Conservation (phyloP, 1,140 invertebrate species). For the Pseudomyrmex gracilis region DNA sequence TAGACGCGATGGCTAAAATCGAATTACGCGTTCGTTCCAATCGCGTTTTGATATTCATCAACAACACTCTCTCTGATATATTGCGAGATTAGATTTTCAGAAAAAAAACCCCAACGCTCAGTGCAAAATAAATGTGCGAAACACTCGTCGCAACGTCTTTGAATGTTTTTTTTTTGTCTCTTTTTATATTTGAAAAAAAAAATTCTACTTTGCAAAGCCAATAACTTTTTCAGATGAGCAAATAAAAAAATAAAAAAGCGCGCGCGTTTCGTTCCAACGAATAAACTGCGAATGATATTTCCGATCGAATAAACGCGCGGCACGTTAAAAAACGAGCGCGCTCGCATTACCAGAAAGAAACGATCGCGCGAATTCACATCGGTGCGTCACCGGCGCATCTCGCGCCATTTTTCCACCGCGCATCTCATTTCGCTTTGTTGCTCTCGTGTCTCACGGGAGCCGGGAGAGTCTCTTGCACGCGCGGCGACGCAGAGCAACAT, state of each 20-base stretch:
- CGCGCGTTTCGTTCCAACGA: neutral
- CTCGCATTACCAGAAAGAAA: slow-evolving; percentile 32
- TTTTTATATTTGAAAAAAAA: neutral
- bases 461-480: neutral
- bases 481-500: slow-evolving; percentile 8
- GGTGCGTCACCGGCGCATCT: neutral
- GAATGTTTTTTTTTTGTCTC: neutral
- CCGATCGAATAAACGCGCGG: no score
- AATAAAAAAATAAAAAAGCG: no score
- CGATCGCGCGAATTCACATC: neutral
- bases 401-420: slow-evolving; percentile 21
- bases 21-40: neutral
- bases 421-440: slow-evolving; percentile 58
- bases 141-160: neutral
- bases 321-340: neutral
- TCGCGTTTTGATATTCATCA: slow-evolving; percentile 15
- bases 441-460: slow-evolving; percentile 16
- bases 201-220: no score
- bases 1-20: slow-evolving; percentile 38
- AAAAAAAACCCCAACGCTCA: neutral
- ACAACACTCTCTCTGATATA: neutral
- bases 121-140: neutral
- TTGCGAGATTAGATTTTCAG: neutral
- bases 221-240: no score
- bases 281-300: neutral